Evolutionary conservation across 2,113 vertebrate genomes (phyloP).

Genomic region (Helogale parvula): DNA sequence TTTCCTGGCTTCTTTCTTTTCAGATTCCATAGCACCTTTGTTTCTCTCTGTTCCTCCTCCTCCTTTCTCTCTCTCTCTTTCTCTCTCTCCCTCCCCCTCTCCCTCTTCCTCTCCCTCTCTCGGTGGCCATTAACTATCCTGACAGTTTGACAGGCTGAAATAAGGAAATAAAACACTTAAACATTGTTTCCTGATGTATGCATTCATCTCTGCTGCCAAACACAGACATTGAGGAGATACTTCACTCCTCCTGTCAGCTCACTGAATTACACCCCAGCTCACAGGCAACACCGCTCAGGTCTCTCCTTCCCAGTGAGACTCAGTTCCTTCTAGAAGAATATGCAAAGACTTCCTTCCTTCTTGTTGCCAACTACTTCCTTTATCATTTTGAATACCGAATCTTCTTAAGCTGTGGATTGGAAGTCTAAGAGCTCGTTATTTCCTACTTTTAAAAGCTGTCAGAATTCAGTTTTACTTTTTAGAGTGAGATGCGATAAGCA

Average conservation of each 20-base stretch:
- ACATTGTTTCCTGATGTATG: constrained; percentile 91
- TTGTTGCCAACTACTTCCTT: neutral
- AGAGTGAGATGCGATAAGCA: neutral
- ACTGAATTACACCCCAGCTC: constrained; percentile 90
- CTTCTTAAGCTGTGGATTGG: constrained; percentile 42
- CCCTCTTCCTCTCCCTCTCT: constrained; percentile 82
- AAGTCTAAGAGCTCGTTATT: constrained; percentile 61
- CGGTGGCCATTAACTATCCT: constrained; percentile 88
- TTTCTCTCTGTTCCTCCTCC: constrained; percentile 79
- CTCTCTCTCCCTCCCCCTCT: constrained; percentile 81
- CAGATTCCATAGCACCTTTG: constrained; percentile 81
- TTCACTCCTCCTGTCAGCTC: constrained; percentile 91
- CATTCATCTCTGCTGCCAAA: constrained; percentile 95
- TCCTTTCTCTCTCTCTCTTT: constrained; percentile 81
- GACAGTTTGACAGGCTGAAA: constrained; percentile 91
- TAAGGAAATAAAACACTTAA: constrained; percentile 93
- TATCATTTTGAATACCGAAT: constrained; percentile 57
- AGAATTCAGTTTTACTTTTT: constrained; percentile 56
- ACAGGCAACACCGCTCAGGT: constrained; percentile 65
- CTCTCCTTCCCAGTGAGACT: constrained; percentile 62
- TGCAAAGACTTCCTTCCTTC: neutral
- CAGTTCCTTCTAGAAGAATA: constrained; percentile 57
- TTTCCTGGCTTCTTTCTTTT: constrained; percentile 73
- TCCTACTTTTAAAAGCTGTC: neutral
- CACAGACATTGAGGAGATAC: constrained; percentile 91